A percentile compares a stretch with the other conserved stretches of the same genome.
Conservation (phyloP, 2,888 invertebrate species). For the Drosophila borealis region DNA sequence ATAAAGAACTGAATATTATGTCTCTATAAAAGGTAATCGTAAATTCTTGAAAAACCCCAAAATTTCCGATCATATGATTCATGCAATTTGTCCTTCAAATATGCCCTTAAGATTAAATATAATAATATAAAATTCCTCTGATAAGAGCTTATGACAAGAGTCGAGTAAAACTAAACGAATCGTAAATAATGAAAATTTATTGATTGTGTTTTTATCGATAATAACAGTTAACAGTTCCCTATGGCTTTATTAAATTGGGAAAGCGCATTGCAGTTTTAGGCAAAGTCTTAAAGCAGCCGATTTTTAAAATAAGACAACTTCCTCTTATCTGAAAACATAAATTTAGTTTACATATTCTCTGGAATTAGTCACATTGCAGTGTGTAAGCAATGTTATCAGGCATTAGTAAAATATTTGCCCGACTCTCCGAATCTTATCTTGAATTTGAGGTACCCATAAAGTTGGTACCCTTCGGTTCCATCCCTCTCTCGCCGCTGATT, state of each 20-base stretch:
- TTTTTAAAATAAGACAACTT: not conserved
- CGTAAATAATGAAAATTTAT: constrained; percentile 27
- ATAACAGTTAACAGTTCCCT: not conserved
- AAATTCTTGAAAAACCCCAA: not conserved
- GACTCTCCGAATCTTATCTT: constrained; percentile 32
- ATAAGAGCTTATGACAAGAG: constrained; percentile 25
- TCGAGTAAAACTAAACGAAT: constrained; percentile 29
- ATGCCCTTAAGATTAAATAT: constrained; percentile 29
- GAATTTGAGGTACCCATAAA: constrained; percentile 2
- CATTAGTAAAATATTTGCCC: constrained; percentile 46
- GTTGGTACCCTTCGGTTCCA: not conserved
- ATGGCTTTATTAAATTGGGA: too few species aligned
- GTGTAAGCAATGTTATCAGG: constrained; percentile 25
- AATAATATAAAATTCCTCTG: constrained; percentile 12
- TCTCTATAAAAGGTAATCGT: not conserved
- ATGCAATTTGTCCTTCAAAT: constrained; percentile 15
- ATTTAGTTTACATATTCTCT: too few species aligned
- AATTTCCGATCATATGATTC: constrained; percentile 10
- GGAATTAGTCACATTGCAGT: constrained; percentile 25
- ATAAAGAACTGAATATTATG: not conserved
- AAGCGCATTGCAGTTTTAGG: too few species aligned
- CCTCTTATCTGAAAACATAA: not conserved
- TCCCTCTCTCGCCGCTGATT: constrained; percentile 14
- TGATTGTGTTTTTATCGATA: constrained; percentile 22
- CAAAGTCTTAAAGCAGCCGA: too few species aligned